phyloP scores from a whole-genome alignment of 2,113 vertebrate species.

The Nycticorax nycticorax region DNA sequence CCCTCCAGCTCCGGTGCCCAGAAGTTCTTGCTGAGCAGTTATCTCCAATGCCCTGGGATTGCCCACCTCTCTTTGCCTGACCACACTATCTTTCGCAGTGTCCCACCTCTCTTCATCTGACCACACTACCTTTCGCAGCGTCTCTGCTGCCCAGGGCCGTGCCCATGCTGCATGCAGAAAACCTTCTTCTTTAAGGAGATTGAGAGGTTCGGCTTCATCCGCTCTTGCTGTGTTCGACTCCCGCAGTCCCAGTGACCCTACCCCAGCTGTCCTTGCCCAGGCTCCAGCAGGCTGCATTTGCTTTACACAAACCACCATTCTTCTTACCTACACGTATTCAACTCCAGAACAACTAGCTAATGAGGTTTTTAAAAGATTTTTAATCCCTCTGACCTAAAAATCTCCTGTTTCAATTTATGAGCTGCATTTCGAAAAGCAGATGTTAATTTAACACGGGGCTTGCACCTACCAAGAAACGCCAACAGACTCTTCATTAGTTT shows the following conservation, averaged over 20 bases:
- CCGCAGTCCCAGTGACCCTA: background rate
- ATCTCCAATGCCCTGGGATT: background rate
- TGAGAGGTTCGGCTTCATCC: background rate
- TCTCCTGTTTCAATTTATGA: background rate
- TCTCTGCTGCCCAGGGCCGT: fast-evolving
- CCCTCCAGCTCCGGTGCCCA: background rate
- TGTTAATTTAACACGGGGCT: background rate
- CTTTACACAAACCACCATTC: background rate
- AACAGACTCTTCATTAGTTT: background rate
- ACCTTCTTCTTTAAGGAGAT: background rate
- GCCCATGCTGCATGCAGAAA: background rate
- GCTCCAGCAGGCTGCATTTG: background rate
- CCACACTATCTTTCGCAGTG: background rate
- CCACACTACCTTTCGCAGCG: background rate
- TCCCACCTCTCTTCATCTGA: background rate
- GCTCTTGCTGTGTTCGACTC: background rate
- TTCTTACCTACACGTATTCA: background rate
- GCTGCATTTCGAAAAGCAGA: background rate
- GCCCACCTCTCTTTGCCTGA: background rate
- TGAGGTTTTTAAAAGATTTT: background rate
- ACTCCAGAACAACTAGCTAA: background rate
- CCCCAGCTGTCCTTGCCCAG: background rate
- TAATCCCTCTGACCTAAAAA: background rate
- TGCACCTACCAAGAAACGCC: background rate
- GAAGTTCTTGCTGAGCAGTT: background rate